A percentile compares a stretch with the other conserved stretches of the same genome.
These are phyloP conservation scores for Trachelus troglodyta DNA, from an alignment of 2,888 invertebrate genomes.

Conservation along the genomic window DNA sequence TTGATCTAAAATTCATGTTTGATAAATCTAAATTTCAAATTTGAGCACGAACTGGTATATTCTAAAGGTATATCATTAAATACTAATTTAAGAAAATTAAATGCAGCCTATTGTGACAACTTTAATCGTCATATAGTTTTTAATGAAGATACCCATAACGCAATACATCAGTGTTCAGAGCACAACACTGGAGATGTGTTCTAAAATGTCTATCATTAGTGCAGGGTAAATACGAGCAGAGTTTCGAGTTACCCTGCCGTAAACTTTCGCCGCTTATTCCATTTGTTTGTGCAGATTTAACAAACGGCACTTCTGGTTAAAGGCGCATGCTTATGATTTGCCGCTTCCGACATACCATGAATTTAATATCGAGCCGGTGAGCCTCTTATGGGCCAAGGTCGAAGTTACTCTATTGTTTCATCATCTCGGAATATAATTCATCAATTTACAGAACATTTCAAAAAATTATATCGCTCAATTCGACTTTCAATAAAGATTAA, in stretches of 20 bases:
- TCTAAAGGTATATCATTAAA: not conserved
- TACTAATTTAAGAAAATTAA: not conserved
- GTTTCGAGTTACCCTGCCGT: not conserved
- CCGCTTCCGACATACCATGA: conserved; percentile 34
- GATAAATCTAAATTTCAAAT: not conserved
- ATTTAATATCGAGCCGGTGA: conserved; percentile 33
- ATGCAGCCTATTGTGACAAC: not conserved
- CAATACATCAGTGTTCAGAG: not conserved
- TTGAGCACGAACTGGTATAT: not conserved
- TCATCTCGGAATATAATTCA: not conserved
- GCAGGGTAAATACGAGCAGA: not conserved
- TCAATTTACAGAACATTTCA: not conserved
- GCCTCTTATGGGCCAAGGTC: not conserved
- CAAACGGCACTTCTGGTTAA: conserved; percentile 13
- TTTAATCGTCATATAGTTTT: not conserved
- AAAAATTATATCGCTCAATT: not conserved
- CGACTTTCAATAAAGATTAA: not conserved
- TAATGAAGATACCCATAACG: not conserved
- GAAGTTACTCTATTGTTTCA: not conserved
- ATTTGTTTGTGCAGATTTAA: not conserved
- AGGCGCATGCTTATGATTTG: conserved; percentile 40
- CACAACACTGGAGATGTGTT: not conserved
- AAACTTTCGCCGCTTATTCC: not conserved
- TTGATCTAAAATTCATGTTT: not conserved
- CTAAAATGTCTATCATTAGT: not conserved